Percentiles rank a stretch among this genome's conserved stretches.
Conservation (phyloP, 2,797 vertebrate species). For the Sternotherus odoratus region DNA sequence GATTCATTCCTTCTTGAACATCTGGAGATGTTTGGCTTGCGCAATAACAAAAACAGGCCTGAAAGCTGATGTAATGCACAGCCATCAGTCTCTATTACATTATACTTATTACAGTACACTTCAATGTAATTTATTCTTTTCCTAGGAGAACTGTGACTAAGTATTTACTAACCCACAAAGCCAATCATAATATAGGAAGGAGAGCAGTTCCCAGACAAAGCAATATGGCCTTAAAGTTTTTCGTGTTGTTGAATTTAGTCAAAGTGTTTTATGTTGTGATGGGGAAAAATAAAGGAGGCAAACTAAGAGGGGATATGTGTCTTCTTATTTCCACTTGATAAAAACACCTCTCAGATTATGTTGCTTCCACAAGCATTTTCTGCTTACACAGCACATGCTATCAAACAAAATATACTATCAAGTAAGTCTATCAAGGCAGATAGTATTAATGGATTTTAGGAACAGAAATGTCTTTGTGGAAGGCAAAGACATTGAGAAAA, state of each 20-base stretch:
- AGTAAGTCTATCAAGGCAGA: conserved; percentile 22
- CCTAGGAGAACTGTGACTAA: background rate
- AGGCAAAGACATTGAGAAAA: background rate
- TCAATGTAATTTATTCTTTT: conserved; percentile 25
- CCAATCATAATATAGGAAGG: conserved; percentile 2
- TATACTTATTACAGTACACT: background rate
- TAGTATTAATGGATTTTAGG: conserved; percentile 19
- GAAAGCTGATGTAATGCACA: background rate
- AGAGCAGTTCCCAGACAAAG: conserved; percentile 26
- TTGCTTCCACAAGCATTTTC: conserved; percentile 53
- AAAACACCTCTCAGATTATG: conserved; percentile 37
- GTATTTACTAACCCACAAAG: conserved; percentile 30
- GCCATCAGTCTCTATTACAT: conserved; percentile 16
- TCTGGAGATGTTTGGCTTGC: background rate
- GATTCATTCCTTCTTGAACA: background rate
- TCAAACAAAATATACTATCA: conserved; percentile 25
- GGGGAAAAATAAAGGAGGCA: conserved; percentile 8
- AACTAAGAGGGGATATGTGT: conserved; percentile 23
- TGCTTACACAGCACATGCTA: background rate
- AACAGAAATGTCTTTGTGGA: conserved; percentile 17
- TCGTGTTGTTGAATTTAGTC: conserved; percentile 51
- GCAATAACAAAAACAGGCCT: background rate
- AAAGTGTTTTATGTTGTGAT: background rate
- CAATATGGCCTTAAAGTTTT: conserved; percentile 3
- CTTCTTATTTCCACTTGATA: conserved; percentile 54